Base-by-base conservation (phyloP, 2,113 vertebrate genomes). In the Daubentonia madagascariensis region DNA sequence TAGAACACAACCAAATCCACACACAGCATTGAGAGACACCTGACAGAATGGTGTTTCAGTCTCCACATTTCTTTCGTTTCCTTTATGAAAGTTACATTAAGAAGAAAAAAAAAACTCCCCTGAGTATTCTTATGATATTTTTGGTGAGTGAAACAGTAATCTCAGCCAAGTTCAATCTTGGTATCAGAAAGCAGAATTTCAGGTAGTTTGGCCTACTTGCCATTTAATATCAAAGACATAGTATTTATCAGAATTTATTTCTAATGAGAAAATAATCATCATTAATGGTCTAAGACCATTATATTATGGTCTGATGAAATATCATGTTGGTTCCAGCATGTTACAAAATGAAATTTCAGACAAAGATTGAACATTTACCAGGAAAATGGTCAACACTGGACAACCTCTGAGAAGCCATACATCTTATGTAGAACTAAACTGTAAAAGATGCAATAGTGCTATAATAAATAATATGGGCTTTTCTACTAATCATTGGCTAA, bases 31-130 rank as follows among this genome's bases (percentile, higher is more conserved):
- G 80, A 83, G 67, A 68, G 59, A 92, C 65, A 94, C 28, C 61
- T 86, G 73, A 54, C 28, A n/a, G 45, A 90, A 83, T 32, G 35
- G 37, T n/a, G 67, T 70, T 85, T 95, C 79, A 35, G 20, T 95
- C 85, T 76, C 88, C 79, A 95, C 59, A 50, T 67, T 75, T 89
- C 91, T 97, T 92, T 97, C 96, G 92, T 96, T 97, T 98, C 97
- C 91, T 97, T 94, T 95, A 73, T 90, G 93, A 97, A 97, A 97
- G 73, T 92, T 85, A 65, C 75, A 86, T 76, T 72, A 52, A 93
- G 63, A n/a, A n/a, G 57, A 89, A 78, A 32, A 59, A 72, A 35
- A 37, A 87, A 94, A 48, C 91, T 96, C 91, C 93, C 89, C 35
- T 16, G 20, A 76, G 72, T 63, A 90, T 59, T 94, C 80, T 97